These are phyloP conservation scores for Meloe dianella DNA, from an alignment of 2,888 invertebrate genomes.

Conservation along the genomic window DNA sequence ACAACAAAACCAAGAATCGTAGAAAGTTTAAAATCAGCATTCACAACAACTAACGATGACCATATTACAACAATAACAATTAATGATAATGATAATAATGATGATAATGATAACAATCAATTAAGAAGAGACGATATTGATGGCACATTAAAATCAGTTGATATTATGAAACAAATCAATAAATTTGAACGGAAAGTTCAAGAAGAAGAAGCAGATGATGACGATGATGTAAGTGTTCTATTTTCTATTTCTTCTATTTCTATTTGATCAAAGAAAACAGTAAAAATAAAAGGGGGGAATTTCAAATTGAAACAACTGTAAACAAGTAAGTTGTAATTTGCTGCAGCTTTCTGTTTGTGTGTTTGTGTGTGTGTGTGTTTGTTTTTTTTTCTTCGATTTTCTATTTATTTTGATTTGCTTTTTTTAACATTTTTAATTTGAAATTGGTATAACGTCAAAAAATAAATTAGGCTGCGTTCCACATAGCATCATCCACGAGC, in stretches of 20 bases:
- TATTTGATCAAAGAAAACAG: background rate
- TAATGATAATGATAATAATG: background rate
- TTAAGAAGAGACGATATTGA: conserved; percentile 44
- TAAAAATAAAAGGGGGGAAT: too few relatives aligned
- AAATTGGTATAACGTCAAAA: too few relatives aligned
- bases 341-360: too few relatives aligned
- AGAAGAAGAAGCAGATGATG: conserved; percentile 12
- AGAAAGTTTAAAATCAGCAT: conserved; percentile 49
- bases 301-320: background rate
- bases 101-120: background rate
- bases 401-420: too few relatives aligned
- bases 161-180: conserved; percentile 55
- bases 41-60: too few relatives aligned
- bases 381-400: too few relatives aligned
- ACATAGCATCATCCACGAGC: too few relatives aligned
- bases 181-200: conserved; percentile 51
- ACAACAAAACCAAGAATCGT: conserved; percentile 48
- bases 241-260: conserved; percentile 19
- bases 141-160: conserved; percentile 46
- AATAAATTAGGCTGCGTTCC: too few relatives aligned
- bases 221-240: conserved; percentile 43
- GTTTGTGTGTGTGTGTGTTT: too few relatives aligned
- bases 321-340: background rate
- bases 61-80: background rate
- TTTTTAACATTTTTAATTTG: too few relatives aligned